Evolutionary conservation across 2,113 vertebrate genomes (phyloP).

Genomic region (Pterocles gutturalis): DNA sequence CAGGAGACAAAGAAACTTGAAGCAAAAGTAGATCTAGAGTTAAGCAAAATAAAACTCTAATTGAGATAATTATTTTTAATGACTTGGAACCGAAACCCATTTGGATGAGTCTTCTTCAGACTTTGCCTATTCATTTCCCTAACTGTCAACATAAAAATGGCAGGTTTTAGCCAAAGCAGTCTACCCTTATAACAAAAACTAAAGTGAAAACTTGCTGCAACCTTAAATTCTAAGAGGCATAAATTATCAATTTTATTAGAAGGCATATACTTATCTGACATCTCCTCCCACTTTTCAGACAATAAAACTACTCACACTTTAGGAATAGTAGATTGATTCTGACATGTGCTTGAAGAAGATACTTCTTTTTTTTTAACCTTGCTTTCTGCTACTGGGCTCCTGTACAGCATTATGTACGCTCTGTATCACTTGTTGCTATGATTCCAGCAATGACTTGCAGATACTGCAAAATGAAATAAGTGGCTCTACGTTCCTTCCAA

Average conservation of each 20-base stretch:
- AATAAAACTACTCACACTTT: neutral
- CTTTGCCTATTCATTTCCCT: neutral
- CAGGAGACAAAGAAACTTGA: neutral
- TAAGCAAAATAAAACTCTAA: conserved; percentile 1
- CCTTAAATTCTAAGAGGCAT: neutral
- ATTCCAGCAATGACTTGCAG: neutral
- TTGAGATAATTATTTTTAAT: conserved; percentile 8
- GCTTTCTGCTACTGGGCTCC: neutral
- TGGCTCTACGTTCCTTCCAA: neutral
- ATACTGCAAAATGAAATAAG: neutral
- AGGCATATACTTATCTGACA: neutral
- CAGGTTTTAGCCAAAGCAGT: neutral
- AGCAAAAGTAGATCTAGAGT: neutral
- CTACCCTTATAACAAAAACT: neutral
- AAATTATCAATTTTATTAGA: neutral
- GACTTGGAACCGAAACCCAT: neutral
- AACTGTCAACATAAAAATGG: neutral
- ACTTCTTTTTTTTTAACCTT: neutral
- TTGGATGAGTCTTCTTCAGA: neutral
- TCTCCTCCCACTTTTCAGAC: neutral
- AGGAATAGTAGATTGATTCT: neutral
- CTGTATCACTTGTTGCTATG: conserved; percentile 1
- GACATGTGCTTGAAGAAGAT: neutral
- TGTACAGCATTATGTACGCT: neutral
- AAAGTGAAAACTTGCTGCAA: neutral